Evolutionary conservation across 2,797 vertebrate species (phyloP), one percentile per base, ranked within the genome.

Genomic region (Gobionotothen gibberifrons): DNA sequence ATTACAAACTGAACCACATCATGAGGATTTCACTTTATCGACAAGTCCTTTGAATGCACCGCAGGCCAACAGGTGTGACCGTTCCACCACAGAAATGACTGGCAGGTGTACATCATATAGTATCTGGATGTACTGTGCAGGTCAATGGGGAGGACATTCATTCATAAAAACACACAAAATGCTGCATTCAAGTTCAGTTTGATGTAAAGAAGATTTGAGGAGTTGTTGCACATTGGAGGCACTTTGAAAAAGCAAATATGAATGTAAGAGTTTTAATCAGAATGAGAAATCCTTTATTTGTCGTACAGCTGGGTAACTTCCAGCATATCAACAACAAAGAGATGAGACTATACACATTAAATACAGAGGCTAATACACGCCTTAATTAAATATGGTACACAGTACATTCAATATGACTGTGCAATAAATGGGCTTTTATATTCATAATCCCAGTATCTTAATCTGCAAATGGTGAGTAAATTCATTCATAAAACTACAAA

Each of bases 11-110:
- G 19, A 43, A 26, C 15, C 53, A 39, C 36, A 7, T 21, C 44
- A 26, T n/a, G 26, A 64, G 13, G 19, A 29, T 0, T 58, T 19
- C 10, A 3, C 32, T 0, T 2, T 22, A 12, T 1, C 10, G 39
- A 46, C 26, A 21, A 40, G 67, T 65, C 36, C 43, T 54, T 42
- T 22, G 60, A 22, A 49, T n/a, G 15, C 56, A 54, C 3, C 44
- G 14, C 5, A 12, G 44, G 55, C 61, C 82, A 77, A 78, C 70
- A 81, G 72, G 76, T 88, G 70, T 8, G 19, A 36, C 54, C 10
- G 9, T 42, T 42, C 36, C 15, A 46, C 21, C 19, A 43, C n/a
- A 26, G 14, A 13, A 21, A n/a, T n/a, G 12, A 36, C 7, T 36
- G 32, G 16, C 58, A n/a, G 6, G n/a, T 62, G 43, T 0, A 3